Percentiles rank a stretch among this genome's conserved stretches.
phyloP scores from a whole-genome alignment of 2,113 vertebrate genomes.

The Corythaeola cristata region DNA sequence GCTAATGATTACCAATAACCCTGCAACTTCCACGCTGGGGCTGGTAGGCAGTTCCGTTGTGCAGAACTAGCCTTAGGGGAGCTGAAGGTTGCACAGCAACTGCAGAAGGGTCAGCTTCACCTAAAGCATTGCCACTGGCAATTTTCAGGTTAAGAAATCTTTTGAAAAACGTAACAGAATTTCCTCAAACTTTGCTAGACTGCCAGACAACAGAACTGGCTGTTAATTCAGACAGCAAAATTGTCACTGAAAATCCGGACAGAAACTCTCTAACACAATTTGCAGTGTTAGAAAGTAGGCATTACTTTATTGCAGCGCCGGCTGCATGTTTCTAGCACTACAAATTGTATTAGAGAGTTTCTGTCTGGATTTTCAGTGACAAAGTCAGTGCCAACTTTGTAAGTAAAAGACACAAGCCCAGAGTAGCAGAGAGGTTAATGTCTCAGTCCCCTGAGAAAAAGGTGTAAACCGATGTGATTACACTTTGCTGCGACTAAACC shows the following conservation, averaged over 20 bases:
- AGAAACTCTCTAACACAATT: no score
- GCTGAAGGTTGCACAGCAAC: neutral
- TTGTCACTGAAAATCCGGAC: no score
- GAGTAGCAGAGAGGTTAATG: neutral
- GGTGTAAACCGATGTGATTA: neutral
- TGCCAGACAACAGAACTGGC: neutral
- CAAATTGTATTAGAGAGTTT: no score
- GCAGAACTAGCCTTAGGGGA: neutral
- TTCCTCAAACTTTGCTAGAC: neutral
- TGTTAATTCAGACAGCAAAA: neutral
- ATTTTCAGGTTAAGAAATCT: neutral
- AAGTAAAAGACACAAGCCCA: neutral
- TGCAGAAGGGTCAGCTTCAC: neutral
- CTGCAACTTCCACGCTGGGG: neutral
- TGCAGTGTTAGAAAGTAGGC: no score
- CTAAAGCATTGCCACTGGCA: neutral
- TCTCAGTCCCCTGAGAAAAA: neutral
- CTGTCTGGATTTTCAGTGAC: no score
- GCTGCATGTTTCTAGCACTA: no score
- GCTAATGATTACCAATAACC: neutral
- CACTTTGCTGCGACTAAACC: neutral
- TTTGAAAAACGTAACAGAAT: neutral
- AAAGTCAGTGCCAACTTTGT: neutral
- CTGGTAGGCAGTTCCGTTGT: neutral
- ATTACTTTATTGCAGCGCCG: no score